Conservation (phyloP, 1,140 invertebrate genomes). For the Anadara kagoshimensis region DNA sequence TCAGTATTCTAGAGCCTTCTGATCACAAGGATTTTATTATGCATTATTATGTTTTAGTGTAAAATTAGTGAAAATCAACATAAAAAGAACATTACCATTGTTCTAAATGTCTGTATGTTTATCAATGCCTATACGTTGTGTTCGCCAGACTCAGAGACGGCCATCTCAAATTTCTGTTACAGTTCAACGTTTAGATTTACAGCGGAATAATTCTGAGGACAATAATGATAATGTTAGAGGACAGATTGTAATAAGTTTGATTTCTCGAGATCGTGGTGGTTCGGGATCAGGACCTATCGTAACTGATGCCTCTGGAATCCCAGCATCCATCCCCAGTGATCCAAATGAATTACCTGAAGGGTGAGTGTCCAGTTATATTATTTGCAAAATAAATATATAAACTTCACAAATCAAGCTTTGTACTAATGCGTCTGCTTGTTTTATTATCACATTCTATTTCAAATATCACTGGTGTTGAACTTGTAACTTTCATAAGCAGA, state of each 20-base stretch:
- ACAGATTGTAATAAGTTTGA: slow-evolving; percentile 93
- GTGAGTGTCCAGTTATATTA: slow-evolving; percentile 50
- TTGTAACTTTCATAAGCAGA: too few species aligned
- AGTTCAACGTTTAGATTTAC: slow-evolving; percentile 95
- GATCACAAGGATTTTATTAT: too few species aligned
- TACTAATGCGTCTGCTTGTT: too few species aligned
- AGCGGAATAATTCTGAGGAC: slow-evolving; percentile 89
- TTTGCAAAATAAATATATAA: too few species aligned
- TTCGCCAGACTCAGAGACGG: slow-evolving; percentile 11
- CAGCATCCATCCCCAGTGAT: slow-evolving; percentile 76
- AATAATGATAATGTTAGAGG: slow-evolving; percentile 88
- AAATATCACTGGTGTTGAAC: too few species aligned
- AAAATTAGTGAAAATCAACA: background rate
- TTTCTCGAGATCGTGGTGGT: slow-evolving; percentile 87
- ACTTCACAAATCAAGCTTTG: too few species aligned
- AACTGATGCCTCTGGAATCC: slow-evolving; percentile 73
- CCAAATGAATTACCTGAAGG: slow-evolving; percentile 74
- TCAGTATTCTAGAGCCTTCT: too few species aligned
- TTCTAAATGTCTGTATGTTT: slow-evolving; percentile 33
- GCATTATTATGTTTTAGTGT: too few species aligned
- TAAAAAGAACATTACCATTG: background rate
- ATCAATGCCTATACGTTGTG: slow-evolving; percentile 30
- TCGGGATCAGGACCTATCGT: slow-evolving; percentile 72
- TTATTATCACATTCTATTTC: too few species aligned
- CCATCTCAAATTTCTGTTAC: slow-evolving; percentile 63